A percentile compares a stretch with the other conserved stretches of the same genome.
Evolutionary conservation across 2,888 invertebrate genomes (phyloP).

Genomic region (Smittia sp.): DNA sequence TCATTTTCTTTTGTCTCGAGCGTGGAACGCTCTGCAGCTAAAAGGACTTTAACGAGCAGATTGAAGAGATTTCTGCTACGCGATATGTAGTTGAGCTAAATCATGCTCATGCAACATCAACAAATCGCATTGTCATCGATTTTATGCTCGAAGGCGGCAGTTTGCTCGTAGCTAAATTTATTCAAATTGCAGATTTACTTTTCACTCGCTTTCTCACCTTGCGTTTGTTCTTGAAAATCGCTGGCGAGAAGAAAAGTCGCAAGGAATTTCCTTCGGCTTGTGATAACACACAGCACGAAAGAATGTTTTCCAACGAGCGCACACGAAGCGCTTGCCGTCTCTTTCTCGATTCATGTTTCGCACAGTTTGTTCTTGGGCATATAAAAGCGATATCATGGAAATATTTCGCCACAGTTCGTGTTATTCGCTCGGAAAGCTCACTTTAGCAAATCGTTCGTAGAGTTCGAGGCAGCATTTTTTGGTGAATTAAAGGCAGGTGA

Average conservation of each 20-base stretch:
- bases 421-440: constrained; percentile 25
- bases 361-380: constrained; percentile 27
- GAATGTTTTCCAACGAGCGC: background rate
- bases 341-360: background rate
- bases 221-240: too few relatives aligned
- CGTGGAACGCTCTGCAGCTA: background rate
- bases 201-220: background rate
- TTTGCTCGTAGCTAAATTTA: background rate
- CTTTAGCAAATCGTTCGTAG: background rate
- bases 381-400: constrained; percentile 38
- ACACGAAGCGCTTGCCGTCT: constrained; percentile 12
- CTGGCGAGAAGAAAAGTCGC: background rate
- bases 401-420: constrained; percentile 38
- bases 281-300: constrained; percentile 8
- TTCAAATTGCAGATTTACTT: background rate
- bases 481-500: background rate
- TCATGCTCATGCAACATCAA: background rate
- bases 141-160: background rate
- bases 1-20: background rate
- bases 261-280: constrained; percentile 3
- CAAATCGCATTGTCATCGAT: background rate
- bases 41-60: background rate
- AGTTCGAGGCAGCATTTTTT: background rate
- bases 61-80: background rate
- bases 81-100: background rate